phyloP scores from a whole-genome alignment of 2,888 invertebrate species.

The Daptonema setosum region DNA sequence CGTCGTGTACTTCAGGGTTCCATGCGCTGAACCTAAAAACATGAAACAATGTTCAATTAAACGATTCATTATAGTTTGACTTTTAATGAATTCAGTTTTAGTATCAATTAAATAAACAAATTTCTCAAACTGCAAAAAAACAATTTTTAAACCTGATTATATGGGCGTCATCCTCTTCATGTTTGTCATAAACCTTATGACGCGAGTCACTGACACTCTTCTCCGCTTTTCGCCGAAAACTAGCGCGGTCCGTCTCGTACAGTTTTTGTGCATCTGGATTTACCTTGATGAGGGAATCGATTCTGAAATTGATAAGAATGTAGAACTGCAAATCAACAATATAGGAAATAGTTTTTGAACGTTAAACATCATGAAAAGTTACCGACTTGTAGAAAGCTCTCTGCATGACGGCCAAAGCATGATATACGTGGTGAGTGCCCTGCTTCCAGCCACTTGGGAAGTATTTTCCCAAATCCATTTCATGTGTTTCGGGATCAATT shows the following conservation, averaged over 20 bases:
- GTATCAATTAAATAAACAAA: too few relatives aligned
- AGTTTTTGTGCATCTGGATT: not conserved
- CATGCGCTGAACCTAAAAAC: not conserved
- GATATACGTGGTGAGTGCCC: conserved; percentile 63
- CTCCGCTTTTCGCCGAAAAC: conserved; percentile 47
- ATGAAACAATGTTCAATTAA: too few relatives aligned
- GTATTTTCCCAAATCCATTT: conserved; percentile 42
- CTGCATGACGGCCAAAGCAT: conserved; percentile 59
- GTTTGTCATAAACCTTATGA: too few relatives aligned
- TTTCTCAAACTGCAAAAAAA: too few relatives aligned
- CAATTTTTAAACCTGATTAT: too few relatives aligned
- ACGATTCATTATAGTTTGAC: too few relatives aligned
- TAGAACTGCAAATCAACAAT: conserved; percentile 35
- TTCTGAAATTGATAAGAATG: not conserved
- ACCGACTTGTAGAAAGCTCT: conserved; percentile 59
- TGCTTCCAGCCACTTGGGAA: conserved; percentile 29
- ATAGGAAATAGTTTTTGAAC: conserved; percentile 51
- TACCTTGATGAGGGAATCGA: not conserved
- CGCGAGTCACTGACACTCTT: conserved; percentile 50
- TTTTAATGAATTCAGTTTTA: too few relatives aligned
- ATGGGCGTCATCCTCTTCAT: too few relatives aligned
- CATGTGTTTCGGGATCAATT: conserved; percentile 39
- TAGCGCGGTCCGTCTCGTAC: conserved; percentile 47
- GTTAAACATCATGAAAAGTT: too few relatives aligned
- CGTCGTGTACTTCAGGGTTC: not conserved